phyloP scores from a whole-genome alignment of 2,888 invertebrate genomes.

The Ophion ellenae region DNA sequence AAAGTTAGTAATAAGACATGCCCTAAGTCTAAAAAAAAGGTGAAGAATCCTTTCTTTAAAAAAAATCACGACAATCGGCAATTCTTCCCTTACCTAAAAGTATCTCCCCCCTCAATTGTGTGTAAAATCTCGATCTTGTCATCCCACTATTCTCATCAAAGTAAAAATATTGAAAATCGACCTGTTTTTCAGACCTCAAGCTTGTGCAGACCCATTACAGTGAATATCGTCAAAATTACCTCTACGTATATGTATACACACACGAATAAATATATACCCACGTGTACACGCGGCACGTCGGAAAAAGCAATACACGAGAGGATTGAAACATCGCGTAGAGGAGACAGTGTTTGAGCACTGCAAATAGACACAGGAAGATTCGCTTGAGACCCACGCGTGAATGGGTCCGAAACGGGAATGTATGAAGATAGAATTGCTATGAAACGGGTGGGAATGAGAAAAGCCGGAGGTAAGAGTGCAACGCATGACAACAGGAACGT shows the following conservation, averaged over 20 bases:
- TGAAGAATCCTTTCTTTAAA: too few relatives aligned
- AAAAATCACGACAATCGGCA: too few relatives aligned
- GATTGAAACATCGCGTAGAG: conserved; percentile 10
- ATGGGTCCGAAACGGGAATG: conserved; percentile 37
- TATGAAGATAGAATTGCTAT: conserved; percentile 36
- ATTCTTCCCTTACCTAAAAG: too few relatives aligned
- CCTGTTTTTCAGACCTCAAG: background rate
- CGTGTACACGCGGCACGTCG: background rate
- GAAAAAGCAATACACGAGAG: conserved; percentile 7
- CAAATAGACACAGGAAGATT: conserved; percentile 5
- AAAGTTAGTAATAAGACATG: too few relatives aligned
- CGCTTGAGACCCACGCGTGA: conserved; percentile 16
- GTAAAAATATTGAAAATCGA: background rate
- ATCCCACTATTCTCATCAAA: background rate
- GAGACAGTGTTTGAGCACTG: conserved; percentile 15
- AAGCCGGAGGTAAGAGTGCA: conserved; percentile 37
- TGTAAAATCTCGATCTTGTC: background rate
- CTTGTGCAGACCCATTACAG: background rate
- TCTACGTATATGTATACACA: background rate
- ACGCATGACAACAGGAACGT: conserved; percentile 19
- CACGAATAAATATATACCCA: background rate
- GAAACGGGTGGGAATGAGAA: conserved; percentile 5
- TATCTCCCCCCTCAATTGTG: too few relatives aligned
- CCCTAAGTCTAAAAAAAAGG: too few relatives aligned
- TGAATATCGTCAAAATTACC: background rate